These are phyloP conservation scores for Drosophila bocqueti DNA, from an alignment of 1,140 invertebrate genomes.

Conservation along the genomic window DNA sequence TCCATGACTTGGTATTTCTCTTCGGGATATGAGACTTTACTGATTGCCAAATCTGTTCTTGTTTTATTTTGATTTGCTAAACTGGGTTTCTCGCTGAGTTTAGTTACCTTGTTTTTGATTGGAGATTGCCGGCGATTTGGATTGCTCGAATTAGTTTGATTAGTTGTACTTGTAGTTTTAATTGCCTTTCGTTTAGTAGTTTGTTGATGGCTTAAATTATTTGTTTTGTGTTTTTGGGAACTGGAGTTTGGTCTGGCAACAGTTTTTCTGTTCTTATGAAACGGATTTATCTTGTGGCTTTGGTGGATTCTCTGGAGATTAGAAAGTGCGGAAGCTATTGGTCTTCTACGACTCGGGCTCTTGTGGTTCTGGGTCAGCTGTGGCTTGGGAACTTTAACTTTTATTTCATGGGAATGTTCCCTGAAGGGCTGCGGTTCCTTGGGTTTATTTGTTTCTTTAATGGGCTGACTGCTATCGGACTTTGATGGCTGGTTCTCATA, in stretches of 20 bases:
- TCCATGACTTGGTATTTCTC: constrained; percentile 5
- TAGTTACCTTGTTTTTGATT: constrained; percentile 10
- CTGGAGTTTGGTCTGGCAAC: too few species aligned
- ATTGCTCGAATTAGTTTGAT: constrained; percentile 14
- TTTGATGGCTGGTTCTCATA: background rate
- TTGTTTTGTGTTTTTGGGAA: constrained; percentile 18
- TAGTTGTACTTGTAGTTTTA: constrained; percentile 13
- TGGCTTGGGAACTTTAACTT: background rate
- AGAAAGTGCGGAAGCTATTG: constrained; percentile 11
- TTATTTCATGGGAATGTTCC: constrained; percentile 4
- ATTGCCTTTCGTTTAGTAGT: constrained; percentile 28
- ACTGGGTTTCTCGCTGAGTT: constrained; percentile 2
- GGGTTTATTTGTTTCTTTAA: constrained; percentile 6
- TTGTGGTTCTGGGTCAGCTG: constrained; percentile 28
- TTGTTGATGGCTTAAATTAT: background rate
- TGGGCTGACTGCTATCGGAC: background rate
- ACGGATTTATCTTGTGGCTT: constrained; percentile 8
- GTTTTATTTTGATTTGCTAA: constrained; percentile 2
- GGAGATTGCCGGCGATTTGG: background rate
- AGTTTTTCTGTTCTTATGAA: constrained; percentile 17
- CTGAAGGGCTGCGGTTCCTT: constrained; percentile 4
- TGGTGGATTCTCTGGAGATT: constrained; percentile 23
- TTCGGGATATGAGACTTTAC: constrained; percentile 3
- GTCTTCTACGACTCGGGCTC: constrained; percentile 7
- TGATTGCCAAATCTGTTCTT: constrained; percentile 7